Base-by-base conservation (phyloP, 2,888 invertebrate genomes). In the Anticlea derivata region DNA sequence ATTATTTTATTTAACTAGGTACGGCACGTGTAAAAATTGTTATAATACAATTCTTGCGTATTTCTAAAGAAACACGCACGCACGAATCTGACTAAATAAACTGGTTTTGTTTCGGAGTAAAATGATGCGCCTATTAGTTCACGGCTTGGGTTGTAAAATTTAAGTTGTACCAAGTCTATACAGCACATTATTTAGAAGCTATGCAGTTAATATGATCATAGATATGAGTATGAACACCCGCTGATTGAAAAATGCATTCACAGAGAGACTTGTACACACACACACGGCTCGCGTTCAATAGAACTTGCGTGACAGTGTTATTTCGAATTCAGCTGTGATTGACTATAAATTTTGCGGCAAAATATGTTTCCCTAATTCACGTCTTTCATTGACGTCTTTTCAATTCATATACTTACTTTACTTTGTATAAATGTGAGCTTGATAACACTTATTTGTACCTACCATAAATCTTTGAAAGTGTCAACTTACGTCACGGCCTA, bases 181-280 rank as follows among this genome's bases (percentile, higher is more conserved):
- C 20, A 27, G 12, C 26, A 34, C 34, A 34, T 24, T 27, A 34
- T 40, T 30, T 20, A 37, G 39, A 47, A 33, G n/a, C 31, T 31
- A 41, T 24, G n/a, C 31, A 31, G 30, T 30, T 30, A 40, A 41
- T 26, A 13, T 40, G 30, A 30, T 40, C 30, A 29, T 40, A 40
- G 23, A 10, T 26, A 40, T 22, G 11, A 11, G 22, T 11, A 13
- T 23, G 41, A 41, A 31, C 41, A 31, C 41, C 41, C 24, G 41
- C 41, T 41, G 41, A 41, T 41, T 41, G 31, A 41, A 33, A 41
- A 31, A 41, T 41, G 12, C 13, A 24, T 41, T 33, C 31, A 31
- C 30, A n/a, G 41, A 31, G 41, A 41, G 13, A 24, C 22, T 22
- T 31, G 12, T 31, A 41, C 13, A 41, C 73, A 74, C 73, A 74